Conservation (phyloP, 2,888 invertebrate species). For the Macroteleia sp. region DNA sequence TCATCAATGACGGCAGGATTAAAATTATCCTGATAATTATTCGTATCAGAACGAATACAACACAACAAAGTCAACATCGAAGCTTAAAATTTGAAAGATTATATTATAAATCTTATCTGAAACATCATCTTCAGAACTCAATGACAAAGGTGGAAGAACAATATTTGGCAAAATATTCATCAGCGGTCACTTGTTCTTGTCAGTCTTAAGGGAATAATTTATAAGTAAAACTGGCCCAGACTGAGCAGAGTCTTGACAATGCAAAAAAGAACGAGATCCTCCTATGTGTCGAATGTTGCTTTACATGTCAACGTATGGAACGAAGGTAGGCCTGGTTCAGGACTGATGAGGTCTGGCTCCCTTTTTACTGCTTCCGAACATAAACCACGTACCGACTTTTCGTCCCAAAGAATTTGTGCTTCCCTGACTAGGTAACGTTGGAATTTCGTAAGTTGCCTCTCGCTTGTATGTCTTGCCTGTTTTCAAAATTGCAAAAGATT, state of each 20-base stretch:
- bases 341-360: slow-evolving; percentile 84
- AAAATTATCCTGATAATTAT: no score
- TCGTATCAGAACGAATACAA: no score
- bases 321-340: slow-evolving; percentile 85
- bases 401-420: slow-evolving; percentile 85
- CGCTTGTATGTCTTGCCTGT: slow-evolving; percentile 84
- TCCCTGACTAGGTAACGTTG: slow-evolving; percentile 82
- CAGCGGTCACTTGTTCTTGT: slow-evolving; percentile 21
- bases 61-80: no score
- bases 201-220: slow-evolving; percentile 41
- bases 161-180: slow-evolving; percentile 35
- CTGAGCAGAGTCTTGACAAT: slow-evolving; percentile 14
- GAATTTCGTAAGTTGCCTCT: slow-evolving; percentile 82
- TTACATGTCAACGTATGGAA: slow-evolving; percentile 79
- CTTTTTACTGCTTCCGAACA: slow-evolving; percentile 86
- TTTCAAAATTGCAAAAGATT: not conserved
- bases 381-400: slow-evolving; percentile 86
- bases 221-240: slow-evolving; percentile 39
- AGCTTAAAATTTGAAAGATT: no score
- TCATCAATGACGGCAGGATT: no score
- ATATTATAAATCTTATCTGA: no score
- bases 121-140: no score
- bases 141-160: slow-evolving; percentile 41
- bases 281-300: slow-evolving; percentile 19
- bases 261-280: slow-evolving; percentile 58